Base-by-base conservation (phyloP, 2,113 vertebrate genomes). In the Pipa parva region DNA sequence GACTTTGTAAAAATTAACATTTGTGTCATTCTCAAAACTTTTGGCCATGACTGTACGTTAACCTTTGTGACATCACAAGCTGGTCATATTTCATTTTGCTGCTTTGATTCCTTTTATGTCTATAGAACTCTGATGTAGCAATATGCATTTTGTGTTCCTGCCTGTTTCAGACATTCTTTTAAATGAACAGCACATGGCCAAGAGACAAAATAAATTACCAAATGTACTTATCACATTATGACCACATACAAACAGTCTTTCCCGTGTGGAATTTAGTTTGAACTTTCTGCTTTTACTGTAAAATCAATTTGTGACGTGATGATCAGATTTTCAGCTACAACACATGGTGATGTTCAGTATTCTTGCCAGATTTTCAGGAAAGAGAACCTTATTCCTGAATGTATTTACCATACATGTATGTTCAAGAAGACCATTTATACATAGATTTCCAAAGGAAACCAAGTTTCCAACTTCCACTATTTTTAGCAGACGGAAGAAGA, bases 121-220 rank as follows among this genome's bases (percentile, higher is more conserved):
- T n/a, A 42, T 5, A 42, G 39, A 42, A n/a, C 18, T 7, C 18
- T 22, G 9, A 22, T 11, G 10, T 20, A 22, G 20, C 46, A 5
- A 4, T 49, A 20, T 49, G 7, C 21, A 24, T 9, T 22, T 7
- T 24, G 7, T 22, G 20, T 24, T 20, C 21, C 10, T 49, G 18
- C 18, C 7, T 49, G 18, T 49, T 49, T 20, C 46, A 49, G 46
- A 58, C n/a, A 4, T 58, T 29, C 17, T 36, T 13, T 36, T 5
- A 36, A 58, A 22, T 36, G 18, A 58, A 58, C n/a, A 20, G 18
- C 55, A 58, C 29, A 58, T 58, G 55, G n/a, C 11, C 55, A 22
- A 17, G 6, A 58, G 55, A 21, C n/a, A 36, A 13, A 36, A 58
- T 58, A 21, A 33, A 33, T 58, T 21, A 58, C 55, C 11, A 21